A percentile compares a stretch with the other conserved stretches of the same genome.
Evolutionary conservation across 2,797 vertebrate genomes (phyloP).

Genomic region (Sebastes melanostomus): DNA sequence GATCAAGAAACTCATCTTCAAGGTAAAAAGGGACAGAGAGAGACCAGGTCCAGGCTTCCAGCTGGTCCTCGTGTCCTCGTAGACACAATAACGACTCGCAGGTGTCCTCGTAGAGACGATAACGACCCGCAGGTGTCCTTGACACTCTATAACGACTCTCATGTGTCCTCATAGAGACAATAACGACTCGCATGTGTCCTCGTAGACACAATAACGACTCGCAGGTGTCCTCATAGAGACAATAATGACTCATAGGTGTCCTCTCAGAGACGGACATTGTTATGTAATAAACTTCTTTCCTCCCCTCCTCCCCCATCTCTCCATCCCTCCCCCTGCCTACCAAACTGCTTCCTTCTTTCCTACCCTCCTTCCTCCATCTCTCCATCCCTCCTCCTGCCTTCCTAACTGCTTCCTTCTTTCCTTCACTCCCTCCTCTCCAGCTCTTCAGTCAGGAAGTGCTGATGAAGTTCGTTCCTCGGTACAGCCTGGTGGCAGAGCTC

Average conservation of each 20-base stretch:
- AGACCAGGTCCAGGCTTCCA: not conserved
- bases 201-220: too few species aligned
- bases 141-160: too few species aligned
- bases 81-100: too few species aligned
- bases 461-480: slow-evolving; percentile 89
- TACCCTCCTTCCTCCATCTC: not conserved
- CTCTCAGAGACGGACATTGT: not conserved
- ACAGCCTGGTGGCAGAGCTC: slow-evolving; percentile 92
- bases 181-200: too few species aligned
- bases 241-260: too few species aligned
- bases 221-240: too few species aligned
- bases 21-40: slow-evolving; percentile 76
- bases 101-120: too few species aligned
- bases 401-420: not conserved
- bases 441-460: slow-evolving; percentile 90
- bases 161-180: not conserved
- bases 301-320: not conserved
- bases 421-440: slow-evolving; percentile 62
- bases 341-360: not conserved
- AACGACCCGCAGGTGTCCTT: too few species aligned
- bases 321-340: not conserved
- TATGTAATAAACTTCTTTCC: not conserved
- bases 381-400: not conserved
- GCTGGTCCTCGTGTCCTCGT: not conserved
- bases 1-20: slow-evolving; percentile 95